phyloP scores from a whole-genome alignment of 2,888 invertebrate genomes.

The Lasioglossum malachurum region DNA sequence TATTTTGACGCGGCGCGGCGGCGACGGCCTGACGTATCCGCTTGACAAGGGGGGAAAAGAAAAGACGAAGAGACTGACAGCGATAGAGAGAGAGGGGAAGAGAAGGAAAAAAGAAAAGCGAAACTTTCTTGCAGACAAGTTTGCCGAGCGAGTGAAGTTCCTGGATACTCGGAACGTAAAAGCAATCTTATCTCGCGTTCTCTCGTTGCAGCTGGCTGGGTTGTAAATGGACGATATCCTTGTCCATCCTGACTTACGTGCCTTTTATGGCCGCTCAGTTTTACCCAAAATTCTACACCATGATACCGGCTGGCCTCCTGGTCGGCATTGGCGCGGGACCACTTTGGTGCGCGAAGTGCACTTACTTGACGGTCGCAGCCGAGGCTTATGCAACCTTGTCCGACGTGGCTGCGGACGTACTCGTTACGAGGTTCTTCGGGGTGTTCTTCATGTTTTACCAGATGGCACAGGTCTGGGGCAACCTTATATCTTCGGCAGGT shows the following conservation, averaged over 20 bases:
- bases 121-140: not conserved
- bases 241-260: conserved; percentile 95
- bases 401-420: conserved; percentile 89
- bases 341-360: conserved; percentile 98
- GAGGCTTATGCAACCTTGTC: conserved; percentile 92
- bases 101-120: not conserved
- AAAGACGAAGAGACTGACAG: not conserved
- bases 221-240: conserved; percentile 95
- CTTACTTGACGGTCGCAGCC: conserved; percentile 94
- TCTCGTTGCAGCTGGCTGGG: conserved; percentile 90
- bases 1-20: not conserved
- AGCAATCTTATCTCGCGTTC: conserved; percentile 11
- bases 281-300: conserved; percentile 93
- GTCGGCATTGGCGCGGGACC: conserved; percentile 96
- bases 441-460: conserved; percentile 98
- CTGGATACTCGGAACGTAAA: not conserved
- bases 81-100: not conserved
- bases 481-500: conserved; percentile 95
- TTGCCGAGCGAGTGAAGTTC: not conserved
- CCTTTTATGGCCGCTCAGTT: conserved; percentile 97
- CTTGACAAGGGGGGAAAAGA: not conserved
- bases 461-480: conserved; percentile 98
- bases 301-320: conserved; percentile 93
- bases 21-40: not conserved
- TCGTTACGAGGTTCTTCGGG: conserved; percentile 96